These are phyloP conservation scores for Varanus komodoensis DNA, from an alignment of 2,113 vertebrate genomes.

Conservation along the genomic window DNA sequence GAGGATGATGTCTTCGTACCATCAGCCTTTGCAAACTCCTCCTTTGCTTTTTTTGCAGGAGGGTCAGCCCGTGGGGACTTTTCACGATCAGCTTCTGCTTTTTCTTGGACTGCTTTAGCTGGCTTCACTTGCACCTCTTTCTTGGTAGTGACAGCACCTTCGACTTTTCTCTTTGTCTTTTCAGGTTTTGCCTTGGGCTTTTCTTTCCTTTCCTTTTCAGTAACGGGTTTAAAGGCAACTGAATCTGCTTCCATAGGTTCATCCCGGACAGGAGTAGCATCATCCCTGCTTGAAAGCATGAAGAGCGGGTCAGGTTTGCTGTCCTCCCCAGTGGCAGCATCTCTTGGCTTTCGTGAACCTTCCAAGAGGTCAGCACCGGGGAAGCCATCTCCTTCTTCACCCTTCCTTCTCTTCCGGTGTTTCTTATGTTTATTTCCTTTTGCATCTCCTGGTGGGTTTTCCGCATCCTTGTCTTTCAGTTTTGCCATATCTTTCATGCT, in stretches of 20 bases:
- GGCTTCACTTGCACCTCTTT: slow-evolving; percentile 81
- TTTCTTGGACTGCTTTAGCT: slow-evolving; percentile 82
- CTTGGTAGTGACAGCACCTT: slow-evolving; percentile 75
- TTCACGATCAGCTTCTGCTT: slow-evolving; percentile 78
- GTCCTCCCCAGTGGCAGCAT: slow-evolving; percentile 75
- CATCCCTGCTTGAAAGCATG: slow-evolving; percentile 82
- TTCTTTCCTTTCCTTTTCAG: slow-evolving; percentile 86
- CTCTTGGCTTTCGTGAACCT: slow-evolving; percentile 76
- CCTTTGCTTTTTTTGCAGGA: slow-evolving; percentile 82
- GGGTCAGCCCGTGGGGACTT: slow-evolving; percentile 79
- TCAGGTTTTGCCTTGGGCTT: slow-evolving; percentile 82
- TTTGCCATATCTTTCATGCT: slow-evolving; percentile 80
- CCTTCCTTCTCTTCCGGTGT: slow-evolving; percentile 87
- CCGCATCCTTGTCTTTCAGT: slow-evolving; percentile 76
- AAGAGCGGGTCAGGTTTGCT: slow-evolving; percentile 78
- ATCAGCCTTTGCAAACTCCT: slow-evolving; percentile 83
- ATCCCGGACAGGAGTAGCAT: slow-evolving; percentile 94
- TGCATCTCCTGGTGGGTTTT: slow-evolving; percentile 71
- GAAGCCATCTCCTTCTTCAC: slow-evolving; percentile 85
- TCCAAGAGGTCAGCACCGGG: slow-evolving; percentile 77
- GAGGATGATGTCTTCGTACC: slow-evolving; percentile 74
- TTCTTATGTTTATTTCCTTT: slow-evolving; percentile 87
- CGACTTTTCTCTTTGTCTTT: slow-evolving; percentile 86
- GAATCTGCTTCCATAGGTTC: slow-evolving; percentile 94
- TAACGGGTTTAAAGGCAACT: slow-evolving; percentile 79